Conservation (phyloP, 2,888 invertebrate genomes). For the Onchidella celtica region DNA sequence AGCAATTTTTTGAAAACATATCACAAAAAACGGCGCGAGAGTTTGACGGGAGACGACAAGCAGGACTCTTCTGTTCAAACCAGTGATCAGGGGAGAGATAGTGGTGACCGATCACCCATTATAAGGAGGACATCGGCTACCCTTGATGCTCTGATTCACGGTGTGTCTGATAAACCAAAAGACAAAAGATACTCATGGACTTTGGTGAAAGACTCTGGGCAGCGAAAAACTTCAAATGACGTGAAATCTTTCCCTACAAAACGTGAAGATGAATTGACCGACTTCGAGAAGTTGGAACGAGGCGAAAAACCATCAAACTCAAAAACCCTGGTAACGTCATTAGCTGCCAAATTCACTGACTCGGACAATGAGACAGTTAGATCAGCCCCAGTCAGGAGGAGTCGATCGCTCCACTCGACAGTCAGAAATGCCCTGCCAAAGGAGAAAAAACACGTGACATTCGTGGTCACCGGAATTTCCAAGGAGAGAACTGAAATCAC, state of each 20-base stretch:
- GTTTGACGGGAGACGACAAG: neutral
- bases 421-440: neutral
- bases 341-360: constrained; percentile 36
- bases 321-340: constrained; percentile 31
- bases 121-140: too few relatives aligned
- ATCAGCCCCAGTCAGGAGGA: neutral
- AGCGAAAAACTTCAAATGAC: too few relatives aligned
- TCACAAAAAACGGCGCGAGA: neutral
- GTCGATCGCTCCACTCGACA: neutral
- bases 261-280: constrained; percentile 1
- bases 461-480: neutral
- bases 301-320: constrained; percentile 24
- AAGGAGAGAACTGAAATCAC: neutral
- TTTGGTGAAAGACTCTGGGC: too few relatives aligned
- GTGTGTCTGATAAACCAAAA: too few relatives aligned
- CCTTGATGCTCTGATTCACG: too few relatives aligned
- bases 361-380: neutral
- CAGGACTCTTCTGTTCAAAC: neutral
- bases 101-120: neutral
- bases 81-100: neutral
- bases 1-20: neutral
- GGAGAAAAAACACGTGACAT: neutral
- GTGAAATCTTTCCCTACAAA: too few relatives aligned
- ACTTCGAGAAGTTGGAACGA: constrained; percentile 38
- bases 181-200: too few relatives aligned